A percentile compares a stretch with the other conserved stretches of the same genome.
Evolutionary conservation across 2,797 vertebrate species (phyloP).

Genomic region (Malacoctenus gilli): DNA sequence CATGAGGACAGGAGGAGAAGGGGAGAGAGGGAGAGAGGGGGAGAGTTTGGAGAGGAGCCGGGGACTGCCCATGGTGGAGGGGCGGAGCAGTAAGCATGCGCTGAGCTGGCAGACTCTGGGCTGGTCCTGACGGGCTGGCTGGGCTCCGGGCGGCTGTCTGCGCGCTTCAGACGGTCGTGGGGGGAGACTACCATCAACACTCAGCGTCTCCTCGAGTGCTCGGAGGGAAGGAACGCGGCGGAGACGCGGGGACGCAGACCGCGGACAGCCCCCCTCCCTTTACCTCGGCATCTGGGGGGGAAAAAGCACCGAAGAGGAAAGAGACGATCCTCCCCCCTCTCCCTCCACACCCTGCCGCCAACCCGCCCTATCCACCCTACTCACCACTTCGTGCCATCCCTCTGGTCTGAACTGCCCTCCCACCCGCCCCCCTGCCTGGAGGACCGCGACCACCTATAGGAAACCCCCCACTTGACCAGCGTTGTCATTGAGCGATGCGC

Average conservation of each 20-base stretch:
- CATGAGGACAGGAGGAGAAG: conserved; percentile 34
- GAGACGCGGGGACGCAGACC: conserved; percentile 40
- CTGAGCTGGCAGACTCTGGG: conserved; percentile 84
- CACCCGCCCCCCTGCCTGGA: conserved; percentile 58
- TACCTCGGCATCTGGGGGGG: conserved; percentile 67
- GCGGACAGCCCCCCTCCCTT: conserved; percentile 24
- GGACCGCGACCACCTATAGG: conserved; percentile 76
- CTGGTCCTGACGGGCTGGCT: conserved; percentile 83
- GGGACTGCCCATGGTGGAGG: conserved; percentile 73
- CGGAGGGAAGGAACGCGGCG: conserved; percentile 3
- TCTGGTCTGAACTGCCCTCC: conserved; percentile 67
- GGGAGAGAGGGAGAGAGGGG: conserved; percentile 22
- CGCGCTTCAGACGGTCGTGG: conserved; percentile 74
- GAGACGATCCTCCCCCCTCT: conserved; percentile 60
- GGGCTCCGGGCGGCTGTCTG: conserved; percentile 80
- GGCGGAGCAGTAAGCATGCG: conserved; percentile 85
- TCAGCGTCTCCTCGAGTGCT: conserved; percentile 69
- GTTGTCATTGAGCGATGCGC: conserved; percentile 79
- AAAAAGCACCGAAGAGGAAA: conserved; percentile 68
- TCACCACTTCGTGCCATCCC: conserved; percentile 72
- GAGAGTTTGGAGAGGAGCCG: conserved; percentile 62
- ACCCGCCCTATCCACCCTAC: conserved; percentile 61
- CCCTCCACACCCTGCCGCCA: conserved; percentile 57
- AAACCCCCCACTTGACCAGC: conserved; percentile 78
- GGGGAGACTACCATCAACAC: conserved; percentile 72